Percentiles rank a stretch among this genome's conserved stretches.
These are phyloP conservation scores for Notoglanidium macrostoma DNA, from an alignment of 2,797 vertebrate genomes.

Conservation along the genomic window DNA sequence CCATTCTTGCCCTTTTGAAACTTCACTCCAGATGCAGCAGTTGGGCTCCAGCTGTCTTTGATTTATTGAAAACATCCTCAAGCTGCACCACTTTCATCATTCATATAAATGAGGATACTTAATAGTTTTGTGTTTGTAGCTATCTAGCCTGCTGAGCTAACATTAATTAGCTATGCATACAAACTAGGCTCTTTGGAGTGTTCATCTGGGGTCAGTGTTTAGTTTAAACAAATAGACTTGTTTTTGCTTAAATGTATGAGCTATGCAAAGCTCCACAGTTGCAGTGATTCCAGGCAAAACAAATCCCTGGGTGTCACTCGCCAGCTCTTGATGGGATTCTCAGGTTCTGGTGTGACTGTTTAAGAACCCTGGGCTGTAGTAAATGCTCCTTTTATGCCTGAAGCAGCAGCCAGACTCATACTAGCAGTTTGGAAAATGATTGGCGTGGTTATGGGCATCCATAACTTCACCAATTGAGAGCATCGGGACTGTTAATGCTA, in stretches of 20 bases:
- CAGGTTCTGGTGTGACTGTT: neutral
- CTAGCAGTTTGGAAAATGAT: neutral
- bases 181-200: neutral
- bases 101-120: neutral
- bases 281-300: neutral
- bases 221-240: neutral
- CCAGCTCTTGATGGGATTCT: neutral
- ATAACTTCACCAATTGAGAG: neutral
- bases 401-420: neutral
- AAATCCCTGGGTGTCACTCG: neutral
- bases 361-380: neutral
- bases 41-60: constrained; percentile 1
- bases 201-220: neutral
- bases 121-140: constrained; percentile 15
- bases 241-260: neutral
- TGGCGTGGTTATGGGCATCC: neutral
- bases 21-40: neutral
- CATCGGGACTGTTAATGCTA: neutral
- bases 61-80: neutral
- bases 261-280: neutral
- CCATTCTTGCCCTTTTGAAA: constrained; percentile 1
- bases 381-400: neutral
- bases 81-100: constrained; percentile 6
- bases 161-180: constrained; percentile 2
- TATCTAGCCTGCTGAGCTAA: constrained; percentile 2